Base-by-base conservation (phyloP, 2,797 vertebrate genomes). In the Bradypodion pumilum region DNA sequence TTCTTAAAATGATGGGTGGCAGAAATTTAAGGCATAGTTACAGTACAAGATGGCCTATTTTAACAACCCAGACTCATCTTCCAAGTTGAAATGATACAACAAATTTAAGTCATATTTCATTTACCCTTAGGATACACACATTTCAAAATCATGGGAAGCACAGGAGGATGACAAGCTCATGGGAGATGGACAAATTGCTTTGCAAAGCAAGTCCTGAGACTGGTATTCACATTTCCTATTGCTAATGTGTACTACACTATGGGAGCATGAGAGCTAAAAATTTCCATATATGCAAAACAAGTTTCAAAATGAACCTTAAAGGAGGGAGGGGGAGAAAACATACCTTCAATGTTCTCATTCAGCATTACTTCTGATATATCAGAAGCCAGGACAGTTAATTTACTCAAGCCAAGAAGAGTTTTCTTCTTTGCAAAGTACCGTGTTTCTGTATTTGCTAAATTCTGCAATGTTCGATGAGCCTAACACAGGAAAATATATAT, bases 371-470 rank as follows among this genome's bases (percentile, higher is more conserved):
- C 96, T 0, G 97, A 94, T 90, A 98, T 96, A 91, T 98, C 95
- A 0, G 98, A 98, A 0, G 97, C 97, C 74, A 99, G 93, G 0
- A 96, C 96, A 0, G 98, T 97, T 74, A 99, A 95, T 90, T 99
- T 99, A 91, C 98, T 98, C 94, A 99, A 95, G n/a, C 98, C 98
- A 91, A 99, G 96, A 89, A 99, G 96, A 0, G 98, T 99, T 95
- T 98, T 99, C 92, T 98, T 99, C 93, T 99, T 99, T 62, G 97
- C 96, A 94, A 99, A 99, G 93, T 98, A 99, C 0, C 97, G 95
- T 0, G 96, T 97, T 94, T 99, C 98, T 49, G 44, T 88, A 90
- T 97, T 97, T 89, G 98, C 98, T 92, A 99, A 96, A 82, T 91
- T 96, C 89, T 97, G 95, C 80, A 99, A 95, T 0, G 98, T 99